These are phyloP conservation scores for Drosophila yakuba DNA, from an alignment of 1,140 invertebrate species.

Conservation along the genomic window DNA sequence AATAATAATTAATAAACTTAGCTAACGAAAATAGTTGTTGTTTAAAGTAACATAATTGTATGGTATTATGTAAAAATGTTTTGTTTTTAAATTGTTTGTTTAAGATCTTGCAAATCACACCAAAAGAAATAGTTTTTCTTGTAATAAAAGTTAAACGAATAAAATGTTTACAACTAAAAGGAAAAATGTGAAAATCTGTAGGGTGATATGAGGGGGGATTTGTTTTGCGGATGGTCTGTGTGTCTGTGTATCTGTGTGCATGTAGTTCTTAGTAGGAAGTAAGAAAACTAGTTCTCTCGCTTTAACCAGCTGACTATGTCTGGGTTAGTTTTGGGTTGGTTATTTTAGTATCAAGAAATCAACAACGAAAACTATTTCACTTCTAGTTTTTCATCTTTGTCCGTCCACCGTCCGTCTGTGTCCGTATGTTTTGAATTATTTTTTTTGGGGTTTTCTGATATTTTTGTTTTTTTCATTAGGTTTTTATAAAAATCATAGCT, in stretches of 20 bases:
- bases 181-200: slow-evolving; percentile 36
- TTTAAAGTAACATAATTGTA: slow-evolving; percentile 45
- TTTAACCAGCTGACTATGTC: slow-evolving; percentile 51
- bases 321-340: slow-evolving; percentile 47
- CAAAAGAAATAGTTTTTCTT: slow-evolving; percentile 64
- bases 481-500: slow-evolving; percentile 74
- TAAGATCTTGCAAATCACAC: slow-evolving; percentile 81
- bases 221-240: not conserved
- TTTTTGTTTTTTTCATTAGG: slow-evolving; percentile 41
- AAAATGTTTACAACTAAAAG: slow-evolving; percentile 47
- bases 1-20: slow-evolving; percentile 61
- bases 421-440: slow-evolving; percentile 9
- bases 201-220: not conserved
- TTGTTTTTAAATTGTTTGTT: slow-evolving; percentile 49
- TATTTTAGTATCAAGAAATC: slow-evolving; percentile 67
- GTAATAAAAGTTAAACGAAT: slow-evolving; percentile 45
- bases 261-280: slow-evolving; percentile 25
- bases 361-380: slow-evolving; percentile 68
- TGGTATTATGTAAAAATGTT: slow-evolving; percentile 42
- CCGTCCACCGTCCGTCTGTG: slow-evolving; percentile 25
- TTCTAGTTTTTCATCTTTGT: slow-evolving; percentile 55
- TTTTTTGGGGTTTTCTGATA: slow-evolving; percentile 31
- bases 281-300: slow-evolving; percentile 28
- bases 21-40: slow-evolving; percentile 60
- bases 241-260: not conserved